Conservation (phyloP, 2,888 invertebrate species). For the Lamellibrachia columna region DNA sequence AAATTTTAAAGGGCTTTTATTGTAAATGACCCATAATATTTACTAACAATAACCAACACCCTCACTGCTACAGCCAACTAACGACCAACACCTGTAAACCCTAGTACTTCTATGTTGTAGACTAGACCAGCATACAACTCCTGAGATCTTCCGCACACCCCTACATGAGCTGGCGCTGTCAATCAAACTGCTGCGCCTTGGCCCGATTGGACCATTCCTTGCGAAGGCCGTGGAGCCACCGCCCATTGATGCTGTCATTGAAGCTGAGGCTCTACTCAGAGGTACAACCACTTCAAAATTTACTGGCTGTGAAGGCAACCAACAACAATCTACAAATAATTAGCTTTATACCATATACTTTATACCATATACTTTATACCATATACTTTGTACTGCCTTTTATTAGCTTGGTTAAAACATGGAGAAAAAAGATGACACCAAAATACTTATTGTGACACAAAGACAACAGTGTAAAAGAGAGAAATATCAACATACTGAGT, state of each 20-base stretch:
- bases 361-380: no score
- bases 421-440: no score
- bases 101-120: slow-evolving; percentile 43
- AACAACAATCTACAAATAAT: no score
- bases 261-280: slow-evolving; percentile 84
- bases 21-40: background rate
- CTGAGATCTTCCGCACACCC: slow-evolving; percentile 98
- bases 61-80: background rate
- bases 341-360: no score
- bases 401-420: no score
- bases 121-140: slow-evolving; percentile 82
- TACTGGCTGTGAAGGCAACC: no score
- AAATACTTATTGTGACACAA: no score
- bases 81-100: background rate
- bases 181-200: slow-evolving; percentile 88
- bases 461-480: no score
- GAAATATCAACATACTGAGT: no score
- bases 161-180: slow-evolving; percentile 92
- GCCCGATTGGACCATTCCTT: slow-evolving; percentile 92
- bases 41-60: background rate
- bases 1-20: no score
- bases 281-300: slow-evolving; percentile 50
- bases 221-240: slow-evolving; percentile 94
- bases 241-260: slow-evolving; percentile 96
- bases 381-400: no score